Evolutionary conservation across 2,113 vertebrate species (phyloP), one percentile per base, ranked within the genome.

Genomic region (Zosterops japonicus): DNA sequence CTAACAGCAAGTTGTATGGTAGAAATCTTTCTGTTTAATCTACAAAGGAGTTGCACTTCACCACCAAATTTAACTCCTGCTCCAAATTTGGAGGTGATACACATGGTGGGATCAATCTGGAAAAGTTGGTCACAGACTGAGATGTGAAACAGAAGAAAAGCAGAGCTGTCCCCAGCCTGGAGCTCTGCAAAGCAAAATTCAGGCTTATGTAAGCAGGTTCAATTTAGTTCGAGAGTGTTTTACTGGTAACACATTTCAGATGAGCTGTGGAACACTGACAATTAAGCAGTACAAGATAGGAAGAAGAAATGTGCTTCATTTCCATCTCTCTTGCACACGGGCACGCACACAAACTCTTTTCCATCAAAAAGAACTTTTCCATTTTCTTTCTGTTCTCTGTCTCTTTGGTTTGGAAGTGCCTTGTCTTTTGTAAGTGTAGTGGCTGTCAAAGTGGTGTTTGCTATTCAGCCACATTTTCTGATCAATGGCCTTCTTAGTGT

Each of bases 241-340:
- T 63, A 41, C 79, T 90, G 91, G 71, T 83, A 92, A 65, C 87
- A 86, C 63, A 44, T 96, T 94, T 76, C 28, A 61, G 46, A 85
- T 65, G 75, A 90, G 71, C 75, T 93, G 63, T 94, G 63, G 87
- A 94, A 50, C 35, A 14, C 79, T 88, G 78, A 91, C 80, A 83
- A 35, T 90, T 83, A 79, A 83, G 44, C 82, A 70, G 64, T 12
- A 56, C 36, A 83, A 74, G 71, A 44, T 57, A 56, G 78, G 64
- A 69, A 27, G 60, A 60, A 83, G 53, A 68, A 87, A 68, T 41
- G 16, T 49, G 67, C 35, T 91, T 87, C 46, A 70, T 90, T 94
- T 85, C 57, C 74, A 59, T 87, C 59, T 60, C 35, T 44, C 41
- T 76, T 35, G 50, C 36, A 56, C 46, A 53, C 2, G 39, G 67